Base-by-base conservation (phyloP, 1,140 invertebrate genomes). In the Babylonia areolata region DNA sequence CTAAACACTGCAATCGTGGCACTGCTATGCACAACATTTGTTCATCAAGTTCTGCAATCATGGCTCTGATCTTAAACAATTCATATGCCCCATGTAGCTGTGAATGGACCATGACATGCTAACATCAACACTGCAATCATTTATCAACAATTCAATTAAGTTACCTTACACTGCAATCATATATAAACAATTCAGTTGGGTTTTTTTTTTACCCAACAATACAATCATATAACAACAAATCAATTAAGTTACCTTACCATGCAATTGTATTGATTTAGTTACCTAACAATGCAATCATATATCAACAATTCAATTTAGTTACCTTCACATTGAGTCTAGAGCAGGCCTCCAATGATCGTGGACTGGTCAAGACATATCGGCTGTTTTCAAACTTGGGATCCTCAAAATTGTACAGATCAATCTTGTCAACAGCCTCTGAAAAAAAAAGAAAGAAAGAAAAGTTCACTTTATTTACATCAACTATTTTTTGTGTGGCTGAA, bases 361-460 rank as follows among this genome's bases (percentile, higher is more conserved):
- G 95, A 91, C 95, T 95, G 9, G 95, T 95, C 54, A 95, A 88
- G 3, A 95, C 94, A 93, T 95, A 95, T 86, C 94, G 95, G 84
- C 93, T 94, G 84, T 93, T 91, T 82, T 94, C 93, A 90, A 94
- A 95, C 42, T 93, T 89, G 37, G 92, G 90, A 81, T 94, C 93
- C 80, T 95, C 95, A 90, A 95, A 95, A 90, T 95, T 95, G 83
- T 94, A 93, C 11, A 95, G 91, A 89, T 95, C 90, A 39, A 94
- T 89, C 3, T 91, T 88, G 6, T 88, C 89, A 73, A 87, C 42
- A 23, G 77, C 3, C 11, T 64, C 85, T 85, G 17, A n/a, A 58
- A 58, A 33, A 81, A 37, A 54, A 35, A 51, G 46, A 51, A 51
- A 51, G 9, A 51, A 51, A 51, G 9, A 6, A 20, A 11, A 51